Conservation (phyloP, 2,888 invertebrate genomes). For the Sarcophaga variegata region DNA sequence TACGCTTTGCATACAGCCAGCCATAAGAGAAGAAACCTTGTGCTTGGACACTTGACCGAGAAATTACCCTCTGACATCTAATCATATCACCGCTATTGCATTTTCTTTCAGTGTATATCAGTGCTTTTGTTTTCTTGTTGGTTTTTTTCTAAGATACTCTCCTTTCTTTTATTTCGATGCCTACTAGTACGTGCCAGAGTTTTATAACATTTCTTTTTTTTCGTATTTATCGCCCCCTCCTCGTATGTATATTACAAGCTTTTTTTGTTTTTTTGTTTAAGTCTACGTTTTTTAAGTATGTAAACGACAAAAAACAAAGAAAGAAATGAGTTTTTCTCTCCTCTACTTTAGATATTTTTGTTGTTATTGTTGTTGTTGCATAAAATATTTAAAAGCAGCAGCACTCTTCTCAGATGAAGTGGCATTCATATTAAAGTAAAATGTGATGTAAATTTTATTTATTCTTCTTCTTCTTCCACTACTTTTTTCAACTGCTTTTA, state of each 20-base stretch:
- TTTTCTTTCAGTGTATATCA: not conserved
- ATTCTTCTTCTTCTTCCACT: not conserved
- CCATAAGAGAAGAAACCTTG: too few species aligned
- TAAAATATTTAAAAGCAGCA: slow-evolving; percentile 63
- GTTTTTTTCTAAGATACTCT: too few species aligned
- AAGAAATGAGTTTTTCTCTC: not conserved
- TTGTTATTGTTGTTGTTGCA: slow-evolving; percentile 52
- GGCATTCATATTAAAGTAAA: slow-evolving; percentile 53
- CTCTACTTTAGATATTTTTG: not conserved
- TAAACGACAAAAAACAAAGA: not conserved
- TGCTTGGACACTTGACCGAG: too few species aligned
- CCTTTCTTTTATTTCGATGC: not conserved
- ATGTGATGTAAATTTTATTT: slow-evolving; percentile 34
- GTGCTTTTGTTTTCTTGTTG: not conserved
- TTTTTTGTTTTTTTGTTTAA: not conserved
- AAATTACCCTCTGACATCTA: too few species aligned
- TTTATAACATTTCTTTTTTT: slow-evolving; percentile 33
- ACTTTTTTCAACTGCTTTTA: too few species aligned
- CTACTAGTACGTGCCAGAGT: slow-evolving; percentile 37
- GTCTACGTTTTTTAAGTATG: not conserved
- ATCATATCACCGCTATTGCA: not conserved
- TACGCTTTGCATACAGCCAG: too few species aligned
- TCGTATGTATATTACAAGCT: not conserved
- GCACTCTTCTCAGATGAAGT: slow-evolving; percentile 53
- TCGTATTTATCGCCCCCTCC: not conserved